phyloP scores from a whole-genome alignment of 1,140 invertebrate species.

The Trichonephila clavata region DNA sequence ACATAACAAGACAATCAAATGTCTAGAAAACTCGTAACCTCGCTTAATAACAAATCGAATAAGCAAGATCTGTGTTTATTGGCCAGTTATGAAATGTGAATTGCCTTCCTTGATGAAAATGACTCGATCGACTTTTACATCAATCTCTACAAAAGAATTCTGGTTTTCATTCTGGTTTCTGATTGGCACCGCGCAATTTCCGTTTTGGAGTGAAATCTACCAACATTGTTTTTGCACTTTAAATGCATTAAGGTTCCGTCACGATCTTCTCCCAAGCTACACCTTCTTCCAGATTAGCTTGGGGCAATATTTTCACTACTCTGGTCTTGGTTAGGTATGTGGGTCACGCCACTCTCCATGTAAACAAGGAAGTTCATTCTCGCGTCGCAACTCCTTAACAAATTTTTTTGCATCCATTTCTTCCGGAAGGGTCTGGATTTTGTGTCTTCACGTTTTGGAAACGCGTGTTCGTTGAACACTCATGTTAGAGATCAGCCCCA shows the following conservation, averaged over 20 bases:
- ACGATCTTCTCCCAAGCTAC: neutral
- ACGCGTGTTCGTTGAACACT: neutral
- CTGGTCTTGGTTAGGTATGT: slow-evolving; percentile 21
- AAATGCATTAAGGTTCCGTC: too few species aligned
- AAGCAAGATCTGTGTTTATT: neutral
- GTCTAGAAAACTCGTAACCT: neutral
- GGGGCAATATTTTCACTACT: slow-evolving; percentile 53
- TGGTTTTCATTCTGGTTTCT: too few species aligned
- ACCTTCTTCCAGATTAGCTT: slow-evolving; percentile 10
- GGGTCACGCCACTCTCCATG: slow-evolving; percentile 62
- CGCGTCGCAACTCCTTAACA: neutral
- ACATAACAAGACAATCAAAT: too few species aligned
- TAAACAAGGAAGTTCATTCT: slow-evolving; percentile 63
- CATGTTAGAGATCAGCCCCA: neutral
- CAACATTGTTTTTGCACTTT: too few species aligned
- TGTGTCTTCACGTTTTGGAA: slow-evolving; percentile 20
- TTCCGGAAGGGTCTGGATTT: slow-evolving; percentile 46
- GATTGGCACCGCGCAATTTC: too few species aligned
- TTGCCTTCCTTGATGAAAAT: too few species aligned
- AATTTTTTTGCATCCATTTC: neutral
- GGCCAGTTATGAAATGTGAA: neutral
- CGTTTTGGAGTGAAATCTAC: too few species aligned
- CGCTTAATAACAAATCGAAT: neutral
- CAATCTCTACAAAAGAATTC: too few species aligned
- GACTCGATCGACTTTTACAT: too few species aligned